phyloP scores from a whole-genome alignment of 2,888 invertebrate genomes.

The Standfussiana lucernea region DNA sequence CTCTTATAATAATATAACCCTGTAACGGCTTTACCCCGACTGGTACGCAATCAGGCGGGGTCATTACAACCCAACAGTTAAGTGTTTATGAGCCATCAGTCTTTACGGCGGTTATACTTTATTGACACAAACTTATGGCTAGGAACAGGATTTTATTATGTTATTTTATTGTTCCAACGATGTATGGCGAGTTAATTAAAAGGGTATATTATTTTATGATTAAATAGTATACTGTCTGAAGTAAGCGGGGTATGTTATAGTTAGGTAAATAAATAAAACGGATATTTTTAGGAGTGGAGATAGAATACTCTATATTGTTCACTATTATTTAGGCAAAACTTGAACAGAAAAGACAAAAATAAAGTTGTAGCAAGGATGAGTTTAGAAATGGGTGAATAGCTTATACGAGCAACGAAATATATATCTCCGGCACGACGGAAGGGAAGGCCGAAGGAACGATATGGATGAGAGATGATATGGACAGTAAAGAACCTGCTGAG shows the following conservation, averaged over 20 bases:
- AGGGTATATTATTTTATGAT: conserved; percentile 22
- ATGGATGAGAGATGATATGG: too few species aligned
- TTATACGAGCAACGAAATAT: background rate
- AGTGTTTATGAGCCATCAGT: conserved; percentile 54
- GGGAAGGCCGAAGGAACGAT: too few species aligned
- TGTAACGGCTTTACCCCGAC: conserved; percentile 2
- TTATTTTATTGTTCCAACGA: conserved; percentile 12
- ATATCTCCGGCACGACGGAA: too few species aligned
- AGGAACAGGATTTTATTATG: conserved; percentile 34
- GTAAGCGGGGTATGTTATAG: background rate
- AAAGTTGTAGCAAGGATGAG: background rate
- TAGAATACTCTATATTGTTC: background rate
- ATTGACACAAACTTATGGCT: conserved; percentile 42
- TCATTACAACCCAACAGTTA: conserved; percentile 39
- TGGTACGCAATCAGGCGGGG: conserved; percentile 14
- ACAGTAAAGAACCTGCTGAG: too few species aligned
- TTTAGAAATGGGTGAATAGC: background rate
- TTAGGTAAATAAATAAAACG: background rate
- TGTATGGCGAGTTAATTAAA: conserved; percentile 7
- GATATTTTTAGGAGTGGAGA: background rate
- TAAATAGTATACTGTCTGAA: background rate
- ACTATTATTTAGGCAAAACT: background rate
- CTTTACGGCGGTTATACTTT: conserved; percentile 40
- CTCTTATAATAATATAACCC: conserved; percentile 13
- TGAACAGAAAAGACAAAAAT: background rate